Conservation (phyloP, 2,113 vertebrate genomes). For the Upupa epops region DNA sequence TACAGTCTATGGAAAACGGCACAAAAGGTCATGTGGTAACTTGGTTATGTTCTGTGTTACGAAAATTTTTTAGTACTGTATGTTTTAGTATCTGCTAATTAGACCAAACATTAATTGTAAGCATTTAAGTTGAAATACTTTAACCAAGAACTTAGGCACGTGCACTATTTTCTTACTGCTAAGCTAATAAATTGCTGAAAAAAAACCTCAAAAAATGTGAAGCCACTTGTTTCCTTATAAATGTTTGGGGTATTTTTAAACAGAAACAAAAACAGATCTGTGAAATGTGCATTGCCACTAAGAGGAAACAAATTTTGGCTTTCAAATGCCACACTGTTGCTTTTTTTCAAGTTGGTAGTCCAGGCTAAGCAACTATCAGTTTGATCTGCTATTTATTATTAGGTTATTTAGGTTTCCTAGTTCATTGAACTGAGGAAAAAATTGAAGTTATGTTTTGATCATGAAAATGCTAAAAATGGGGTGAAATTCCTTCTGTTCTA, state of each 20-base stretch:
- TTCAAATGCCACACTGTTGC: neutral
- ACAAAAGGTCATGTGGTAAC: neutral
- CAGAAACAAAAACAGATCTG: neutral
- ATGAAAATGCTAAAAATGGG: neutral
- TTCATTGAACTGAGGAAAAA: neutral
- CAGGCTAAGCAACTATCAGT: neutral
- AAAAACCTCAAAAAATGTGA: neutral
- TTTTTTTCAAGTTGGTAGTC: neutral
- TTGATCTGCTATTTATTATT: neutral
- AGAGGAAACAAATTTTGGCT: neutral
- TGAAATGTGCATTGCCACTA: neutral
- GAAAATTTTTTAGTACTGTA: neutral
- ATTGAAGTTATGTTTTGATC: neutral
- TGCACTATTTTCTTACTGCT: neutral
- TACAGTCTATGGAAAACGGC: accelerated
- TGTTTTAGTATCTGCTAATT: neutral
- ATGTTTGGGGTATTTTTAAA: neutral
- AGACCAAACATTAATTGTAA: neutral
- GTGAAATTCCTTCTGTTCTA: neutral
- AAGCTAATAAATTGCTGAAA: neutral
- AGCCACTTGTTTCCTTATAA: neutral
- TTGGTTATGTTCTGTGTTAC: neutral
- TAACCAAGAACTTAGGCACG: neutral
- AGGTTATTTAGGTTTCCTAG: neutral
- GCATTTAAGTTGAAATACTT: neutral